phyloP scores from a whole-genome alignment of 2,113 vertebrate genomes.

The Malurus elegans region DNA sequence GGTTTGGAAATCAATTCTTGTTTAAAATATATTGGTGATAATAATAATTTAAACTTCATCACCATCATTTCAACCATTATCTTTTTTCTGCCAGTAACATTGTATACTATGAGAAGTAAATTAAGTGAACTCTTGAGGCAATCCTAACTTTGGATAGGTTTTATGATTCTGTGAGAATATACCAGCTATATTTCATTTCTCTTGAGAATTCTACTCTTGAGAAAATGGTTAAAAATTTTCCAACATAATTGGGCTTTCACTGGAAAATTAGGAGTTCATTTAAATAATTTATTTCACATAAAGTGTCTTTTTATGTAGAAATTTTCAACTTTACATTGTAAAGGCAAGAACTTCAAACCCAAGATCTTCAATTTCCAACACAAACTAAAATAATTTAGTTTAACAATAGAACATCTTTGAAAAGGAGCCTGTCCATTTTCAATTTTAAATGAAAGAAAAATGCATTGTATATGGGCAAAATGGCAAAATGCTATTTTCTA shows the following conservation, averaged over 20 bases:
- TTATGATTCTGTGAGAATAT: constrained; percentile 52
- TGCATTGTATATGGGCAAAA: constrained; percentile 2
- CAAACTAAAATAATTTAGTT: constrained; percentile 36
- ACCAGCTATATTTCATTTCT: constrained; percentile 51
- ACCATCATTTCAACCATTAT: not conserved
- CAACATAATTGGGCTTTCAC: constrained; percentile 66
- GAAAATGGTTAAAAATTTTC: constrained; percentile 65
- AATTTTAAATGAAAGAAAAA: constrained; percentile 13
- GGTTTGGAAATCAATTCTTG: not conserved
- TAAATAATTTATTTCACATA: constrained; percentile 69
- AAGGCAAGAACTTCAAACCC: constrained; percentile 49
- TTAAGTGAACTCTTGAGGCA: constrained; percentile 13
- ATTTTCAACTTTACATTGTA: constrained; percentile 50
- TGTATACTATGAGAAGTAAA: constrained; percentile 8
- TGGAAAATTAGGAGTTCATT: constrained; percentile 65
- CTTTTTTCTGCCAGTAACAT: not conserved
- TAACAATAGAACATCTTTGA: not conserved
- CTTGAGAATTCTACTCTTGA: constrained; percentile 56
- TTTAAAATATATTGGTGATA: constrained; percentile 12
- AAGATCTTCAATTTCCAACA: constrained; percentile 42
- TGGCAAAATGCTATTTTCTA: constrained; percentile 19
- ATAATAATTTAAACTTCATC: constrained; percentile 20
- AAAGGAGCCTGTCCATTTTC: constrained; percentile 5
- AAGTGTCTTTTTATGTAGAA: constrained; percentile 65
- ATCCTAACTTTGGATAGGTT: constrained; percentile 31